Conservation (phyloP, 37 sponge, comb jelly and placozoan species). For the Theonella swinhoei region DNA sequence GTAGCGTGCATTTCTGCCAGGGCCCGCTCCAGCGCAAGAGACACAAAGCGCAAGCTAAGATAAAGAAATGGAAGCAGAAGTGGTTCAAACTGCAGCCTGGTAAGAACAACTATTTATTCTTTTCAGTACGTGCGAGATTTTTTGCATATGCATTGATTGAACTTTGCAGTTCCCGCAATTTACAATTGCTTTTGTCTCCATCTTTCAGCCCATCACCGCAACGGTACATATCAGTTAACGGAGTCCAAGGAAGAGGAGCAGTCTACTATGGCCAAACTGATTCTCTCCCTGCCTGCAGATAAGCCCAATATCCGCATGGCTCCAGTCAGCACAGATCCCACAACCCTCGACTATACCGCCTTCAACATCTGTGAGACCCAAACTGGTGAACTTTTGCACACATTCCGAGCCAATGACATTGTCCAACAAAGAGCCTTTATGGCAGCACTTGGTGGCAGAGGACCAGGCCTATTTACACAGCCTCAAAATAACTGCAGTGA, state of each 20-base stretch:
- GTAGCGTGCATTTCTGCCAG: slow-evolving; percentile 42
- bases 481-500: background rate
- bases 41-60: background rate
- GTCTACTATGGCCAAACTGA: slow-evolving; percentile 11
- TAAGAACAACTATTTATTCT: background rate
- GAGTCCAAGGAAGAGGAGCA: slow-evolving; percentile 35
- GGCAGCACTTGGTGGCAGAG: slow-evolving; percentile 68
- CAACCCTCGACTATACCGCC: slow-evolving; percentile 38
- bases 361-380: slow-evolving; percentile 30
- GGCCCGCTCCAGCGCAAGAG: slow-evolving; percentile 24
- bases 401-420: slow-evolving; percentile 62
- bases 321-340: slow-evolving; percentile 33
- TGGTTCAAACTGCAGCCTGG: slow-evolving; percentile 55
- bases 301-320: slow-evolving; percentile 19
- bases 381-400: slow-evolving; percentile 6
- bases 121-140: background rate
- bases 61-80: slow-evolving; percentile 41
- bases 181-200: background rate
- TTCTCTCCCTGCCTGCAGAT: slow-evolving; percentile 9
- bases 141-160: background rate
- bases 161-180: background rate
- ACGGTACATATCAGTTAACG: slow-evolving; percentile 10
- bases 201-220: background rate
- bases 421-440: slow-evolving; percentile 72
- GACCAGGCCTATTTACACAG: slow-evolving; percentile 71